Evolutionary conservation across 1,140 invertebrate species (phyloP).

Genomic region (Penaeus japonicus): DNA sequence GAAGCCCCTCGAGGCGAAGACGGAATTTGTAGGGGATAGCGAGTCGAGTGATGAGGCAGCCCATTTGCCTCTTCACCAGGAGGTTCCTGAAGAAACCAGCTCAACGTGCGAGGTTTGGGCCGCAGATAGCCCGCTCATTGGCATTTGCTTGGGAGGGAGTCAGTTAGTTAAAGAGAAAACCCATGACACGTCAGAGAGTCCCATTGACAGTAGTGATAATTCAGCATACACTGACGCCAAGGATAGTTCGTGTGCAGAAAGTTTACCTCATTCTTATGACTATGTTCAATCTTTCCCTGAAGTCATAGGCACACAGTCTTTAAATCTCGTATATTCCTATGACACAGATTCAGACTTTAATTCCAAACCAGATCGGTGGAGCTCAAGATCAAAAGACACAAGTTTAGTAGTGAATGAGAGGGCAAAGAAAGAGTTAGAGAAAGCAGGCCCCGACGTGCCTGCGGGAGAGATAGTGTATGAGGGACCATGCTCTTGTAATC

Average conservation of each 20-base stretch:
- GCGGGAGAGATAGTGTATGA: slow-evolving; percentile 46
- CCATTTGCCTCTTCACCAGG: neutral
- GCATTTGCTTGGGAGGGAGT: no score
- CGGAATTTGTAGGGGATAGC: slow-evolving; percentile 37
- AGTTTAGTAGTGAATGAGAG: neutral
- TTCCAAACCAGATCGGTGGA: neutral
- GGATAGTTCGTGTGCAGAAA: slow-evolving; percentile 27
- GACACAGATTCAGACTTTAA: slow-evolving; percentile 17
- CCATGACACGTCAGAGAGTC: no score
- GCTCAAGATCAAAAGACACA: neutral
- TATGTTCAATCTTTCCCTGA: slow-evolving; percentile 33
- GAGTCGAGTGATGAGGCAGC: slow-evolving; percentile 20
- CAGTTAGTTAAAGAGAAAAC: no score
- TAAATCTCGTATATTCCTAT: slow-evolving; percentile 23
- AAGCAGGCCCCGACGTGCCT: neutral
- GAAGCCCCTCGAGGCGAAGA: slow-evolving; percentile 14
- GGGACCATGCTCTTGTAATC: slow-evolving; percentile 36
- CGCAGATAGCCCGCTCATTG: no score
- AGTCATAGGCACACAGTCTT: slow-evolving; percentile 26
- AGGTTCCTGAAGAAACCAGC: neutral
- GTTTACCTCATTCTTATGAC: neutral
- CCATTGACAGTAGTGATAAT: neutral
- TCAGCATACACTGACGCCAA: slow-evolving; percentile 15
- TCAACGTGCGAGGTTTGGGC: no score
- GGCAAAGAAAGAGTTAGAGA: neutral